Base-by-base conservation (phyloP, 35 echinoderm and acorn worm genomes). In the Ptychodera flava region DNA sequence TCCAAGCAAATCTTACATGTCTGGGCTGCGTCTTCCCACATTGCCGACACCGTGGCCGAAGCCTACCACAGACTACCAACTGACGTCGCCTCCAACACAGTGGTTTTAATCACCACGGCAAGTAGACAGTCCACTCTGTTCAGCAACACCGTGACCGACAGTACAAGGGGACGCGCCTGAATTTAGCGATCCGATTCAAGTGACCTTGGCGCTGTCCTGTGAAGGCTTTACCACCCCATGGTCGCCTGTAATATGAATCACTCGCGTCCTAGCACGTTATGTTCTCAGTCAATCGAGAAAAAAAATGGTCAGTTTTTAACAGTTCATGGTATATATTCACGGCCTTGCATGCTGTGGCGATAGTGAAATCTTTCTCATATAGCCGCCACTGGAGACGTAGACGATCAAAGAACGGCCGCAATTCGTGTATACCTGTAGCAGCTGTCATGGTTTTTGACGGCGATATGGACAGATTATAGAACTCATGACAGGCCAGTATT, bases 1-100 rank as follows among this genome's bases (percentile, higher is more conserved):
- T 78, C 76, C 75, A 97, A 94, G 53, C 92, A 97, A 80, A 90
- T 97, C 37, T 84, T 97, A 38, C 95, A 97, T 81, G 85, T 97
- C 33, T 97, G 95, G 95, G 92, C 92, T 14, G 87, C 89, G 22
- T 89, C 92, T 28, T 27, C 38, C 30, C 76, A 85, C 28, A 90
- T 89, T 80, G 95, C 92, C 22, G 76, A 91, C 30, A 80, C 91
- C 16, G 82, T 97, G 29, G 38, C 78, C 14, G 34, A 31, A 31
- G 92, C 82, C 0, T 97, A 97, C 90, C 34, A 76, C 16, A 85
- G 81, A 52, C 83, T 97, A 16, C 83, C 92, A 28, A 85, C 86
- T 0, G 78, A 93, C 0, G 1, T 94, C 35, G 85, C 77, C 32
- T 83, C 87, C 16, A 88, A 97, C 37, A 97, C 95, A 1, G 95